A percentile compares a stretch with the other conserved stretches of the same genome.
Evolutionary conservation across 2,888 invertebrate species (phyloP).

Genomic region (Acanthopleura granulata): DNA sequence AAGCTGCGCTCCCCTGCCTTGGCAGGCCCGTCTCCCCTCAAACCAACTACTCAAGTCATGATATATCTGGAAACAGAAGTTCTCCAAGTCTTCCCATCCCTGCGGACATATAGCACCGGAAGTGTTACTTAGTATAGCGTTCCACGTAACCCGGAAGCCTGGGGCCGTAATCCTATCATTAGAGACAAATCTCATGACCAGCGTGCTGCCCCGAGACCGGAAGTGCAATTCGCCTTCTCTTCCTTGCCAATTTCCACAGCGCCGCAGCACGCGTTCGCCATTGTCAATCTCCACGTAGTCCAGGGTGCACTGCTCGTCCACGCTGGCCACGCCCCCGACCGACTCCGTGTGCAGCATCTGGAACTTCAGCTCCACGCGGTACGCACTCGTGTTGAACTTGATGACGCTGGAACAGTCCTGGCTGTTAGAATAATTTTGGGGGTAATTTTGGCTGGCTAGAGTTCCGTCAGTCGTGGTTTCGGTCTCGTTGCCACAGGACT

Average conservation of each 20-base stretch:
- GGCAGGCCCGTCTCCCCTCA: constrained; percentile 38
- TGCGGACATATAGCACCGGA: constrained; percentile 24
- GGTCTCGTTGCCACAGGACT: constrained; percentile 36
- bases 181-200: constrained; percentile 41
- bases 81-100: constrained; percentile 27
- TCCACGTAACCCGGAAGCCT: constrained; percentile 44
- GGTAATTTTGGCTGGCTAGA: constrained; percentile 76
- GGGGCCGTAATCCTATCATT: constrained; percentile 31
- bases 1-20: constrained; percentile 36
- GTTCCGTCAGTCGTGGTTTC: constrained; percentile 65
- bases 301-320: constrained; percentile 34
- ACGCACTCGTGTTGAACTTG: constrained; percentile 18
- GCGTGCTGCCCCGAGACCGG: constrained; percentile 26
- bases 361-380: constrained; percentile 39
- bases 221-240: constrained; percentile 39
- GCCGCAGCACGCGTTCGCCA: constrained; percentile 24
- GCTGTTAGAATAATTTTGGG: constrained; percentile 58
- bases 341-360: constrained; percentile 43
- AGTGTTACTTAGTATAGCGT: constrained; percentile 20
- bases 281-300: constrained; percentile 46
- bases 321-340: constrained; percentile 24
- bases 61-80: constrained; percentile 37
- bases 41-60: constrained; percentile 34
- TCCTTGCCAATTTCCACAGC: constrained; percentile 49
- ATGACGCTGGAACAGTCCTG: constrained; percentile 39